phyloP scores from a whole-genome alignment of 2,113 vertebrate species.

The Oophaga pumilio region DNA sequence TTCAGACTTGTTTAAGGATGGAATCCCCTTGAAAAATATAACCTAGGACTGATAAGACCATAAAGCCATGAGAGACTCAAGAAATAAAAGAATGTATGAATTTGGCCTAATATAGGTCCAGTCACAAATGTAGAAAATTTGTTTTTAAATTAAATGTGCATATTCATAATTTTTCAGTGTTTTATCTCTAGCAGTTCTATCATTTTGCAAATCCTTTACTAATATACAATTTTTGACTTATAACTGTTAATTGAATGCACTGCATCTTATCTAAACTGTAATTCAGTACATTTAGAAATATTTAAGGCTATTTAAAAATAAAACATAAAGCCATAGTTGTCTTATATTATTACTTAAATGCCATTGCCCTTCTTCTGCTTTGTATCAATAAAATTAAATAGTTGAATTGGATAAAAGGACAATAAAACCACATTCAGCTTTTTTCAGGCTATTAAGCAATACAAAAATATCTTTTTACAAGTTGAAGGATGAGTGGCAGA shows the following conservation, averaged over 20 bases:
- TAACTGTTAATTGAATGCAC: background rate
- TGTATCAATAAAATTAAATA: constrained; percentile 26
- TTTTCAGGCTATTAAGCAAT: constrained; percentile 22
- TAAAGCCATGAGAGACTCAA: too few species aligned
- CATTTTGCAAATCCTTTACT: background rate
- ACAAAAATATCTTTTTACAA: constrained; percentile 42
- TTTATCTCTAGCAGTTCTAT: background rate
- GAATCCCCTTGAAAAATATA: too few species aligned
- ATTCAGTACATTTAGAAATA: background rate
- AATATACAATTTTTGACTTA: background rate
- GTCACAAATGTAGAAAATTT: too few species aligned
- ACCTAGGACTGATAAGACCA: too few species aligned
- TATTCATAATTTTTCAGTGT: background rate
- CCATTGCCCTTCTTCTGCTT: background rate
- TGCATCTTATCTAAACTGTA: background rate
- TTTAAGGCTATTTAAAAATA: background rate
- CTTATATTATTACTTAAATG: background rate
- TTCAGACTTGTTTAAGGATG: too few species aligned
- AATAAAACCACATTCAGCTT: constrained; percentile 9
- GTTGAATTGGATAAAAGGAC: background rate
- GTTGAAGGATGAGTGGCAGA: constrained; percentile 46
- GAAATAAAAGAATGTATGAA: too few species aligned
- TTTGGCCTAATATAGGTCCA: too few species aligned
- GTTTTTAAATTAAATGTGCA: background rate
- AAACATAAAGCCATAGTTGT: background rate